A percentile compares a stretch with the other conserved stretches of the same genome.
These are phyloP conservation scores for Antheraea mylitta DNA, from an alignment of 1,140 invertebrate species.

Conservation along the genomic window DNA sequence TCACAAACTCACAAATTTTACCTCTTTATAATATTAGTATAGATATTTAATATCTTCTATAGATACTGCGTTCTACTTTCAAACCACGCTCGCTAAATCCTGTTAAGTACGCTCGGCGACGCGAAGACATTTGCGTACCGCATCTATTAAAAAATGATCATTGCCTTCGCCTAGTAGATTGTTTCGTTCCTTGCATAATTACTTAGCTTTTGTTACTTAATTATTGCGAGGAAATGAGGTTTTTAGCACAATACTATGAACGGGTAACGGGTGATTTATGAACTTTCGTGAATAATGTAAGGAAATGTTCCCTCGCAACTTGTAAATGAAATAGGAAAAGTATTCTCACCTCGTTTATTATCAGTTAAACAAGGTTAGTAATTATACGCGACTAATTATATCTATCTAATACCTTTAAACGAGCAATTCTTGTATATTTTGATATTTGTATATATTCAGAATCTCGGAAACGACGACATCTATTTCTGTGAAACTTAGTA, in stretches of 20 bases:
- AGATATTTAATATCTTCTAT: no score
- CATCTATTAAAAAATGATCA: constrained; percentile 27
- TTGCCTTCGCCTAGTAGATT: constrained; percentile 37
- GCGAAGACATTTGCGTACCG: neutral
- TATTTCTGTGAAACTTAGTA: no score
- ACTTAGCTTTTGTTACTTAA: constrained; percentile 64
- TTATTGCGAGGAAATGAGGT: constrained; percentile 48
- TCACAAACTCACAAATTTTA: no score
- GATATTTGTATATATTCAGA: no score
- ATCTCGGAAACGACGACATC: no score
- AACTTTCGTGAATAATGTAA: constrained; percentile 14
- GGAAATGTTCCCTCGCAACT: constrained; percentile 3
- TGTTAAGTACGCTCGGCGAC: neutral
- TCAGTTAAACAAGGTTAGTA: neutral
- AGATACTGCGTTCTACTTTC: neutral
- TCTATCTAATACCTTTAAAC: no score
- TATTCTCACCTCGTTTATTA: neutral
- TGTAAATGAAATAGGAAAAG: neutral
- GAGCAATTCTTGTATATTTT: no score
- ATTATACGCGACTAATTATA: neutral
- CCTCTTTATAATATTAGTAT: no score
- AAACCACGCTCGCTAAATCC: neutral
- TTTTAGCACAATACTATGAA: constrained; percentile 50
- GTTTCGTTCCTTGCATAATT: constrained; percentile 61
- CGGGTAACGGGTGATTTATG: constrained; percentile 38